A percentile compares a stretch with the other conserved stretches of the same genome.
Evolutionary conservation across 2,888 invertebrate genomes (phyloP).

Genomic region (Lycaena phlaeas): DNA sequence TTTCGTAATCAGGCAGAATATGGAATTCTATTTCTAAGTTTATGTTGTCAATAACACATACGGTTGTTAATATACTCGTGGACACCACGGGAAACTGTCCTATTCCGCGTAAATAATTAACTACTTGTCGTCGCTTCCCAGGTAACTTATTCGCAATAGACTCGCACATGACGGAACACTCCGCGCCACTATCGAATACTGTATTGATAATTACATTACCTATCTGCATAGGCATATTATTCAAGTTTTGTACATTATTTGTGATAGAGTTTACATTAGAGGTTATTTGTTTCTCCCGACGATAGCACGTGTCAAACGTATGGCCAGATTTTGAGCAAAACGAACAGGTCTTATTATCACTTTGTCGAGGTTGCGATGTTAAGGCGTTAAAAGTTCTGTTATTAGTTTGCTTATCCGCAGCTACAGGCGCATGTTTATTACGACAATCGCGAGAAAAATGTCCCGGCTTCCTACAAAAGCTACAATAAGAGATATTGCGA

Average conservation of each 20-base stretch:
- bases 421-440: too few relatives aligned
- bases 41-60: slow-evolving; percentile 11
- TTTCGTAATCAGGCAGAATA: slow-evolving; percentile 11
- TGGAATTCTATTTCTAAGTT: slow-evolving; percentile 11
- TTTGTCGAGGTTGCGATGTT: neutral
- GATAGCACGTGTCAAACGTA: slow-evolving; percentile 22
- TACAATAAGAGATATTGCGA: neutral
- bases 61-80: slow-evolving; percentile 4
- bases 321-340: slow-evolving; percentile 21
- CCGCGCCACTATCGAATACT: slow-evolving; percentile 25
- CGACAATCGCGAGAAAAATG: too few relatives aligned
- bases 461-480: too few relatives aligned
- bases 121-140: slow-evolving; percentile 14
- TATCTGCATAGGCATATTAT: slow-evolving; percentile 13
- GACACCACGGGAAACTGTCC: slow-evolving; percentile 10
- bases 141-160: slow-evolving; percentile 20
- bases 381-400: neutral
- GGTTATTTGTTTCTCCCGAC: slow-evolving; percentile 17
- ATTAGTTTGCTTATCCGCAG: too few relatives aligned
- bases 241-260: slow-evolving; percentile 11
- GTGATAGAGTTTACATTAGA: slow-evolving; percentile 21
- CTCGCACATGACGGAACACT: slow-evolving; percentile 22
- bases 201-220: slow-evolving; percentile 13
- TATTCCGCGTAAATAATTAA: slow-evolving; percentile 13
- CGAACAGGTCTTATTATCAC: slow-evolving; percentile 11